Conservation (phyloP, 2,113 vertebrate genomes). For the Oophaga pumilio region DNA sequence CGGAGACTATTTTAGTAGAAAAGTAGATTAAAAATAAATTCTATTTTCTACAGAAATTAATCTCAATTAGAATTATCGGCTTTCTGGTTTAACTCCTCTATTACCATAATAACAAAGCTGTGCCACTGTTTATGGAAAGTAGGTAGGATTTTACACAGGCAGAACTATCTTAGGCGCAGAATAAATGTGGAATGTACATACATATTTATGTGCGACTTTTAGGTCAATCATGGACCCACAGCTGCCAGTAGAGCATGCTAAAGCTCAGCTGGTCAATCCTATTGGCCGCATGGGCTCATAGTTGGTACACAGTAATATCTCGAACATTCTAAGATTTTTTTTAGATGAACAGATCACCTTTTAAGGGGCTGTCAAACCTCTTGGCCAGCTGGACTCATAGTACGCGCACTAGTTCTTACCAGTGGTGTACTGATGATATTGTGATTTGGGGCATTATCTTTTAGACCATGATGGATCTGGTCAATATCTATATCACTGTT, state of each 20-base stretch:
- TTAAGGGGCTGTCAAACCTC: background rate
- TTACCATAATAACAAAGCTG: background rate
- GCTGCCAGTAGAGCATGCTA: background rate
- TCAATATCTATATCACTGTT: background rate
- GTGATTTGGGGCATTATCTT: background rate
- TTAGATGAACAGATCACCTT: no score
- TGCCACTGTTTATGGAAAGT: background rate
- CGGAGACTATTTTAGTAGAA: conserved; percentile 14
- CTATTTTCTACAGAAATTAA: conserved; percentile 17
- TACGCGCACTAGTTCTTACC: background rate
- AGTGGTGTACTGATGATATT: background rate
- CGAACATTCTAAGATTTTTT: no score
- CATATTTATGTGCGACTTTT: background rate
- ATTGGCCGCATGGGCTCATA: background rate
- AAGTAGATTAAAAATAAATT: conserved; percentile 30
- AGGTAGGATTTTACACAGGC: background rate
- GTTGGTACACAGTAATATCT: no score
- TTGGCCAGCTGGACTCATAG: background rate
- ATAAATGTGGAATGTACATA: background rate
- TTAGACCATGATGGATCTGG: background rate
- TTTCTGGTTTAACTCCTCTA: background rate
- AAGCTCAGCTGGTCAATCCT: background rate
- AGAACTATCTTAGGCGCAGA: background rate
- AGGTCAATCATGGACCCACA: background rate
- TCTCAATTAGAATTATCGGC: background rate